phyloP scores from a whole-genome alignment of 2,113 vertebrate genomes.

The Leucoraja erinaceus region DNA sequence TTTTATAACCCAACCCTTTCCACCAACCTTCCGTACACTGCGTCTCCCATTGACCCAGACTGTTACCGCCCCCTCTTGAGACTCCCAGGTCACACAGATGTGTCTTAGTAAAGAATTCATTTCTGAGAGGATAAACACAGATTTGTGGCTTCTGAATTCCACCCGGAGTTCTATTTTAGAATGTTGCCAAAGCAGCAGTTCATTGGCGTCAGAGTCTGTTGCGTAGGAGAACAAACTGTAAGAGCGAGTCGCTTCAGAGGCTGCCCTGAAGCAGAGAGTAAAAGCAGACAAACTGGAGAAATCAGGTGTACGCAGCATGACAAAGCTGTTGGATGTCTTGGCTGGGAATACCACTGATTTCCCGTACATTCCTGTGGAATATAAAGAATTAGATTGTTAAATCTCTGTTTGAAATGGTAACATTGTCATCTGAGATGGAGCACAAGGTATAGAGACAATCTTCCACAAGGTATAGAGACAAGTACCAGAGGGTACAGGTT shows the following conservation, averaged over 20 bases:
- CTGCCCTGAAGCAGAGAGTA: slow-evolving; percentile 55
- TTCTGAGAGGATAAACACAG: slow-evolving; percentile 5
- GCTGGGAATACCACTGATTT: slow-evolving; percentile 55
- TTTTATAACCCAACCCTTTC: slow-evolving; percentile 23
- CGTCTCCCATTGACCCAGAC: slow-evolving; percentile 42
- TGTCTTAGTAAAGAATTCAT: neutral
- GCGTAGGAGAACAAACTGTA: slow-evolving; percentile 57
- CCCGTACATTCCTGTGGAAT: slow-evolving; percentile 46
- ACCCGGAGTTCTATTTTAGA: neutral
- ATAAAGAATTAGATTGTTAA: neutral
- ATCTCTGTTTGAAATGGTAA: no score
- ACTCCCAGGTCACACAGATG: slow-evolving; percentile 44
- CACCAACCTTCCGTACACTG: slow-evolving; percentile 41
- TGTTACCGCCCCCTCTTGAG: neutral
- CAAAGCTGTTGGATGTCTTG: slow-evolving; percentile 46
- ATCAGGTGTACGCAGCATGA: slow-evolving; percentile 39
- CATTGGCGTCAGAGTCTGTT: slow-evolving; percentile 43
- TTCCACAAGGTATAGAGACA: no score
- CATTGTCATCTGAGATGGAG: no score
- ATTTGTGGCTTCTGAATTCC: no score
- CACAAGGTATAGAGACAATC: no score
- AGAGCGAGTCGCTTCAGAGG: slow-evolving; percentile 43
- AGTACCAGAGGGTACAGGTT: no score
- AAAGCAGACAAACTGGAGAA: slow-evolving; percentile 45
- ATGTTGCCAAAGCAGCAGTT: slow-evolving; percentile 50